Evolutionary conservation across 1,140 invertebrate species (phyloP).

Genomic region (Hycleus cichorii): DNA sequence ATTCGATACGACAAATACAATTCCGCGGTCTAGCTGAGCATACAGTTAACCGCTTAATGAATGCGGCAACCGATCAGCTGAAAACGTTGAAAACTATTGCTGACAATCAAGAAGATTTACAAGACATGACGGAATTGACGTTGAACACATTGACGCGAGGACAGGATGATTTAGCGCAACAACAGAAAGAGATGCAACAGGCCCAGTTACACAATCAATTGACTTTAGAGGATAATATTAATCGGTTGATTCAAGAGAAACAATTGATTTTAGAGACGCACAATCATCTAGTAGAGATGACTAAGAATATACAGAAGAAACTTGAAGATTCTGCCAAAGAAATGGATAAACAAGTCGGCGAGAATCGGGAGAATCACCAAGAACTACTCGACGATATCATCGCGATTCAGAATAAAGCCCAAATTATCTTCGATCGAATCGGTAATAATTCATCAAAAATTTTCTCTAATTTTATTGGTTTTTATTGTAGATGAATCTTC

Average conservation of each 20-base stretch:
- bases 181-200: constrained; percentile 48
- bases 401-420: constrained; percentile 48
- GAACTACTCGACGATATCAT: constrained; percentile 51
- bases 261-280: constrained; percentile 53
- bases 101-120: constrained; percentile 50
- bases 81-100: constrained; percentile 37
- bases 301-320: constrained; percentile 49
- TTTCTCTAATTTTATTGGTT: constrained; percentile 1
- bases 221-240: constrained; percentile 49
- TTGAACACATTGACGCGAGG: constrained; percentile 45
- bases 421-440: constrained; percentile 50
- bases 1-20: constrained; percentile 54
- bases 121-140: constrained; percentile 46
- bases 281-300: constrained; percentile 48
- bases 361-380: constrained; percentile 46
- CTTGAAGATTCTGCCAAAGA: constrained; percentile 48
- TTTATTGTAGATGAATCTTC: constrained; percentile 44
- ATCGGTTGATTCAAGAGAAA: constrained; percentile 52
- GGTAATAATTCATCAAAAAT: constrained; percentile 30
- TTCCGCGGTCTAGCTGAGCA: constrained; percentile 60
- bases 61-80: constrained; percentile 43
- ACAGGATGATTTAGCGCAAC: constrained; percentile 46
- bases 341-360: constrained; percentile 43
- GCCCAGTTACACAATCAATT: constrained; percentile 47
- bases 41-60: constrained; percentile 59